phyloP scores from a whole-genome alignment of 2,797 vertebrate genomes.

The Siniperca obscura region DNA sequence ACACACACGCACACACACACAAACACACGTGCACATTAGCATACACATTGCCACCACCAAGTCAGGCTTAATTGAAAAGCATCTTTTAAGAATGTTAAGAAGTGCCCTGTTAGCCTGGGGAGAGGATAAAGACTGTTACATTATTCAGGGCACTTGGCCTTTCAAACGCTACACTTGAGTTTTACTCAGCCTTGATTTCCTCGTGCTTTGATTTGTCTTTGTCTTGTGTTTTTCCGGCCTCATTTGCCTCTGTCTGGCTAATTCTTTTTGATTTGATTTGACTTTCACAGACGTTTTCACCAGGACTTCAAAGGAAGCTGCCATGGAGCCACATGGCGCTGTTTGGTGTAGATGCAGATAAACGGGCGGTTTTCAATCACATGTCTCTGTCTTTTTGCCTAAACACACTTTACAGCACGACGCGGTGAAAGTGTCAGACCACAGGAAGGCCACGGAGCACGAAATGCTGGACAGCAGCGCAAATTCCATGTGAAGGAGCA shows the following conservation, averaged over 20 bases:
- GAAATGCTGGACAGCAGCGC: background rate
- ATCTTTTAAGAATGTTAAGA: conserved; percentile 65
- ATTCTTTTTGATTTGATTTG: conserved; percentile 8
- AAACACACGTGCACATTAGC: conserved; percentile 32
- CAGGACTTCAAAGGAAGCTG: background rate
- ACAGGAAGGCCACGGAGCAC: background rate
- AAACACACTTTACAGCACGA: background rate
- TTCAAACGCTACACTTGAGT: conserved; percentile 54
- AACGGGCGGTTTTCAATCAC: background rate
- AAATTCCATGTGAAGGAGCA: conserved; percentile 2
- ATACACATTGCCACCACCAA: conserved; percentile 51
- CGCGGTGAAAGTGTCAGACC: background rate
- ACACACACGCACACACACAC: background rate
- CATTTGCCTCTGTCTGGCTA: background rate
- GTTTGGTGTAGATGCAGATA: background rate
- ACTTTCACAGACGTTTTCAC: background rate
- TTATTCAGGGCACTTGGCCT: conserved; percentile 67
- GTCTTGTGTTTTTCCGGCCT: conserved; percentile 21
- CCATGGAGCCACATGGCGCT: background rate
- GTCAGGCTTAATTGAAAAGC: conserved; percentile 71
- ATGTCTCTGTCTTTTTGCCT: background rate
- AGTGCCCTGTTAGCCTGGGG: conserved; percentile 51
- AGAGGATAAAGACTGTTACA: conserved; percentile 58
- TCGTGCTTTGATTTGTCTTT: conserved; percentile 37
- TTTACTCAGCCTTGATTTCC: conserved; percentile 40